Base-by-base conservation (phyloP, 2,797 vertebrate species). In the Cynodonichthys magdalenae region DNA sequence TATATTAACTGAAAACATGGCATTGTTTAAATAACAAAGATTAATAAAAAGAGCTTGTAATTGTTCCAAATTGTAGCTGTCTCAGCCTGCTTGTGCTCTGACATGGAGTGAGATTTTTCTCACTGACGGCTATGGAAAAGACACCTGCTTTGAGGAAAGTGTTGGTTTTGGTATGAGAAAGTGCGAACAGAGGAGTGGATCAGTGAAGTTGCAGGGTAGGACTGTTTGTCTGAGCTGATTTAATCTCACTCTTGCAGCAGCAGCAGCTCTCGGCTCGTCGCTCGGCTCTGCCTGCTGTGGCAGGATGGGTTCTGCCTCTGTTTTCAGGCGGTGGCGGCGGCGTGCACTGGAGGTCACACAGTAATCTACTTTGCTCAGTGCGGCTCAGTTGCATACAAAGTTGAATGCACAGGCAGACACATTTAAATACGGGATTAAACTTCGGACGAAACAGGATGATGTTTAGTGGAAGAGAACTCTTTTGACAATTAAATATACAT, bases 221-320 rank as follows among this genome's bases (percentile, higher is more conserved):
- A 41, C 20, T 3, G 67, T 83, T 83, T 82, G 66, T 85, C 81
- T 28, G 75, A 81, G 75, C 76, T 77, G 76, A 85, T 85, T 88
- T 75, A 88, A 84, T 84, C 82, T 31, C 60, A 52, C 73, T 73
- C 59, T 66, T 64, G 1, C 64, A 63, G 74, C 68, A 73, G 46
- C 66, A 41, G 42, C 42, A 31, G 31, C 31, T 50, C 34, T 53
- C 46, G 39, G 56, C 67, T 66, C 71, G 64, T 79, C 74, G 57
- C 66, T 71, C 1, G 31, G 36, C 61, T 59, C 52, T 45, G 64
- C 74, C 65, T 69, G 75, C 77, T 71, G 61, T 59, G 68, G 53
- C 59, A 61, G 77, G 72, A 73, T 52, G 65, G 76, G 70, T 46
- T 69, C 79, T 71, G 77, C 79, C 73, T 81, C 81, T 78, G 71